Base-by-base conservation (phyloP, 2,113 vertebrate species). In the Hippolais icterina region DNA sequence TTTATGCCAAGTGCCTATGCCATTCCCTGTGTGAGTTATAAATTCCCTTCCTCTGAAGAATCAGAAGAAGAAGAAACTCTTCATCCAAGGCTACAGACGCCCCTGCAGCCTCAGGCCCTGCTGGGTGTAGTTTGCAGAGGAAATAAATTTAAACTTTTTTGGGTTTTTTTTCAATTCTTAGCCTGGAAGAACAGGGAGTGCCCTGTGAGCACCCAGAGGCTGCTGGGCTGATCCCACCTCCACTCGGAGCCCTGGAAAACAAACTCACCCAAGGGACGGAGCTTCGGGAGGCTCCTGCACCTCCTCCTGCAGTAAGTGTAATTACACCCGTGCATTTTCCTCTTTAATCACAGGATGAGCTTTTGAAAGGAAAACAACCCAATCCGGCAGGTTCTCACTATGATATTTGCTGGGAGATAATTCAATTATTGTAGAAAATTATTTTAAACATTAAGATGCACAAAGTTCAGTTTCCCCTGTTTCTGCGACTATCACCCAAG, bases 361-460 rank as follows among this genome's bases (percentile, higher is more conserved):
- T 91, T 83, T 70, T 23, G 31, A 81, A 86, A 97, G 79, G 80
- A 46, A 57, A 93, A 63, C 84, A 87, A 93, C 80, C 50, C 37
- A 89, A 96, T 96, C 93, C 97, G 52, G 91, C 97, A 31, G 94
- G 95, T 89, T 93, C 96, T 95, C 41, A 42, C 64, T 53, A 41
- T 92, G 98, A 97, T 98, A 97, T 98, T 98, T 97, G 95, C 94
- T 95, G 96, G 95, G 97, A 97, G 98, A 98, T 99, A 99, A 99
- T 98, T 98, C 98, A 98, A 99, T 99, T 99, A 99, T 98, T 99
- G 98, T 97, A 98, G 98, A 98, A 99, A 99, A 99, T 98, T 98
- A 99, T 99, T 98, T 99, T 98, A 99, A 99, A 99, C 98, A 98
- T 98, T 98, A 98, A 98, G 98, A 99, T 98, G 98, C 98, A 98